Conservation (phyloP, 53 echinoderm and acorn worm species). For the Pentamera pediparva region DNA sequence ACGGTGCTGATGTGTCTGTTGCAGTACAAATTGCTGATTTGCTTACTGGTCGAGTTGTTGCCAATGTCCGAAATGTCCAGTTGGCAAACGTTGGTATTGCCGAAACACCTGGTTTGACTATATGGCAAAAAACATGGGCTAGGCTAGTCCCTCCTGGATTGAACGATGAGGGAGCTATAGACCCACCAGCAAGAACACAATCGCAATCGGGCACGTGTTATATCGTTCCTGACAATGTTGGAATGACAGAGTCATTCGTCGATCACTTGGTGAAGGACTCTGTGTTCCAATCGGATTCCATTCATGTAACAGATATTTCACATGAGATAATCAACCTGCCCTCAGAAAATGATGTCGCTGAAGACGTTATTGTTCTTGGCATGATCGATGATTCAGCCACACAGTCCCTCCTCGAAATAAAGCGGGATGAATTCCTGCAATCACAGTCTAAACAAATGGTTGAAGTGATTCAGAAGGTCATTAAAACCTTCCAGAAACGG, state of each 20-base stretch:
- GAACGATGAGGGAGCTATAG: no score
- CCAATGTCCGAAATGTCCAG: no score
- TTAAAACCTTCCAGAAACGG: background rate
- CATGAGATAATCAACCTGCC: background rate
- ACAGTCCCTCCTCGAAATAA: background rate
- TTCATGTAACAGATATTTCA: background rate
- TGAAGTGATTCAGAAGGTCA: background rate
- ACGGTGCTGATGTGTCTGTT: no score
- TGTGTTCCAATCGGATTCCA: background rate
- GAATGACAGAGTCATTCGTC: background rate
- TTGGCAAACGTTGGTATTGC: no score
- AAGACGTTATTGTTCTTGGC: background rate
- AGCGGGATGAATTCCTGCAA: background rate
- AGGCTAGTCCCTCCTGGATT: no score
- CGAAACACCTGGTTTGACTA: no score
- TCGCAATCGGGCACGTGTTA: no score
- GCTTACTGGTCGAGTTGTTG: no score
- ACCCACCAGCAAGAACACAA: no score
- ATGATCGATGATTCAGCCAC: background rate
- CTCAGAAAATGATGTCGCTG: background rate
- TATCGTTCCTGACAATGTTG: background rate
- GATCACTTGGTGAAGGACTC: background rate
- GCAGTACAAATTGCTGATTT: no score
- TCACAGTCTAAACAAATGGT: background rate
- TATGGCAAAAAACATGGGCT: no score